These are phyloP conservation scores for Neodiprion virginianus DNA, from an alignment of 1,140 invertebrate species.

Conservation along the genomic window DNA sequence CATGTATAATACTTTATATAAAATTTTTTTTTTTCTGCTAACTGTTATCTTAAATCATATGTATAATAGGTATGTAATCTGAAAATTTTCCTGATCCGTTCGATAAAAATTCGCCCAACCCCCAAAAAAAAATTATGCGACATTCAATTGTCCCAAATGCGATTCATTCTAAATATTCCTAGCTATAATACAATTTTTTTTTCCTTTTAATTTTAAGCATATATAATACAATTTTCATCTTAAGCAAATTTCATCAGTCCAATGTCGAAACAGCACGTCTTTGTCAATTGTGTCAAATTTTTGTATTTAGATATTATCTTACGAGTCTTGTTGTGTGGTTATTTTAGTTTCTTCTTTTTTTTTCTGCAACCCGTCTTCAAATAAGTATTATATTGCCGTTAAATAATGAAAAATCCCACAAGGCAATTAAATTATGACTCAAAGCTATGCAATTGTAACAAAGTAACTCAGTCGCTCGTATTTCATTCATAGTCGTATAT, in stretches of 20 bases:
- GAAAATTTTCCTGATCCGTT: neutral
- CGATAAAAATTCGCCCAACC: neutral
- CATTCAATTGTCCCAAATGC: neutral
- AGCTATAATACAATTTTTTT: constrained; percentile 3
- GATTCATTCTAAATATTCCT: neutral
- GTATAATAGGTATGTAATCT: neutral
- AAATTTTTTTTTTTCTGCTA: constrained; percentile 9
- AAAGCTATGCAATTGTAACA: constrained; percentile 26
- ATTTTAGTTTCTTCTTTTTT: constrained; percentile 23
- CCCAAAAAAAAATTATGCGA: neutral
- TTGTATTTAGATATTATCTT: constrained; percentile 24
- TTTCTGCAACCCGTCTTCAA: constrained; percentile 26
- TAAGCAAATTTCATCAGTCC: constrained; percentile 2
- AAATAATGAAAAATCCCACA: constrained; percentile 15
- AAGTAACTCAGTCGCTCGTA: constrained; percentile 28
- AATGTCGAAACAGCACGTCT: neutral
- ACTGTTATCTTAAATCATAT: neutral
- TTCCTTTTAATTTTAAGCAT: neutral
- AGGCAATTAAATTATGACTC: constrained; percentile 34
- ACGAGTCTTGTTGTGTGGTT: too few relatives aligned
- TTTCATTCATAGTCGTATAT: neutral
- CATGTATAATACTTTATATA: neutral
- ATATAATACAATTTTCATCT: constrained; percentile 3
- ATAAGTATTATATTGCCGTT: constrained; percentile 33
- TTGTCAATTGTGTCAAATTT: constrained; percentile 27